These are phyloP conservation scores for Bubo scandiacus DNA, from an alignment of 2,113 vertebrate species.

Conservation along the genomic window DNA sequence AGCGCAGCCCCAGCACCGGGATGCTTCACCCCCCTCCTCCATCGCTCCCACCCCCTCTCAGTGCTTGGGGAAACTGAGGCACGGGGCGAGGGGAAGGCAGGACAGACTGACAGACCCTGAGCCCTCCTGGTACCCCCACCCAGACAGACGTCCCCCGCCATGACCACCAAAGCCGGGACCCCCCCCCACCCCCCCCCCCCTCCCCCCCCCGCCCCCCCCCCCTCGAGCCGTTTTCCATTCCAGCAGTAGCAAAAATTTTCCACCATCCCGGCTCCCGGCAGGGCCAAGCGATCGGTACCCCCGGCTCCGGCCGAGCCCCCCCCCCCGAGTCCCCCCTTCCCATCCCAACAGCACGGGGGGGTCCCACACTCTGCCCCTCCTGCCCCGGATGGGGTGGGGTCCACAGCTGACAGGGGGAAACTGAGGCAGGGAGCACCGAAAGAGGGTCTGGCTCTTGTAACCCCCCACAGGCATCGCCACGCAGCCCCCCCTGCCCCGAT, in stretches of 20 bases:
- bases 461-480: not conserved
- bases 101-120: not conserved
- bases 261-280: fast-evolving
- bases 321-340: not conserved
- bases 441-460: no score
- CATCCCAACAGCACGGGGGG: not conserved
- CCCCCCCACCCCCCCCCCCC: not conserved
- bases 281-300: no score
- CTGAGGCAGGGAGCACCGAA: not conserved
- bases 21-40: not conserved
- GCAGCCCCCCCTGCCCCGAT: not conserved
- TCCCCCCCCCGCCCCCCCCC: not conserved
- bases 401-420: not conserved
- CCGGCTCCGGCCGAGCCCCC: not conserved
- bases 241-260: fast-evolving
- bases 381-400: not conserved
- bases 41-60: fast-evolving
- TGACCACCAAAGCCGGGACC: not conserved
- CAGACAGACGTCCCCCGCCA: not conserved
- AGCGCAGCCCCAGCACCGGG: not conserved
- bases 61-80: not conserved
- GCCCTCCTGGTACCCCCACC: no score
- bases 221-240: not conserved
- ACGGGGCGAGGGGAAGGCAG: not conserved
- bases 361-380: not conserved